phyloP scores from a whole-genome alignment of 2,888 invertebrate genomes.

The Mechanitis mazaeus region DNA sequence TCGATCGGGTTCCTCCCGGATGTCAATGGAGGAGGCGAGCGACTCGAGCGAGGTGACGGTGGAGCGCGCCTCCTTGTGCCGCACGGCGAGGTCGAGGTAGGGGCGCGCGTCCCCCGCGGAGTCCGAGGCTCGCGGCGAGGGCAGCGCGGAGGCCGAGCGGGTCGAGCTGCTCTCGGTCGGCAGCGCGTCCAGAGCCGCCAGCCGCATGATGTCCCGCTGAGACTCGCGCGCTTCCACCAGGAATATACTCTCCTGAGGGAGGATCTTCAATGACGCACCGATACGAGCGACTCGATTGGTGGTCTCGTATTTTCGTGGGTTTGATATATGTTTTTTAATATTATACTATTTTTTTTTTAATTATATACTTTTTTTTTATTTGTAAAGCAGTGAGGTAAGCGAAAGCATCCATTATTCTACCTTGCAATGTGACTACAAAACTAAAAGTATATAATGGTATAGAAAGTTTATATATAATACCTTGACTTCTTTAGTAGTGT shows the following conservation, averaged over 20 bases:
- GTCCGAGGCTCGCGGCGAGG: conserved; percentile 30
- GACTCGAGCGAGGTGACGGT: conserved; percentile 78
- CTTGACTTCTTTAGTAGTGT: conserved; percentile 82
- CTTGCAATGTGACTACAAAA: neutral
- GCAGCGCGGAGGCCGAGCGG: conserved; percentile 31
- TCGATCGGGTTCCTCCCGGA: conserved; percentile 43
- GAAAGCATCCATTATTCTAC: conserved; percentile 31
- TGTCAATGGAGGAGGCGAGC: conserved; percentile 58
- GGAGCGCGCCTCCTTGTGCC: conserved; percentile 45
- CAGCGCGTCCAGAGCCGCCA: conserved; percentile 46
- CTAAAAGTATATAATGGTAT: neutral
- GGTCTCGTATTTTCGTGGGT: no score
- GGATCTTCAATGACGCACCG: neutral
- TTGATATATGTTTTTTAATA: no score
- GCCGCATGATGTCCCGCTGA: conserved; percentile 78
- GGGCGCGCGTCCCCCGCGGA: conserved; percentile 32
- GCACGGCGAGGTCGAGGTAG: conserved; percentile 50
- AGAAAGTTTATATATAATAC: conserved; percentile 38
- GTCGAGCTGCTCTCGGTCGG: conserved; percentile 34
- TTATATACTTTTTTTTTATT: neutral
- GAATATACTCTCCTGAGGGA: conserved; percentile 85
- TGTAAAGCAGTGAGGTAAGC: conserved; percentile 1
- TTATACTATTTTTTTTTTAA: no score
- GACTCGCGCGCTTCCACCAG: conserved; percentile 86
- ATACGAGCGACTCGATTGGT: no score